phyloP scores from a whole-genome alignment of 2,888 invertebrate species.

The Ptilodon capucinus region DNA sequence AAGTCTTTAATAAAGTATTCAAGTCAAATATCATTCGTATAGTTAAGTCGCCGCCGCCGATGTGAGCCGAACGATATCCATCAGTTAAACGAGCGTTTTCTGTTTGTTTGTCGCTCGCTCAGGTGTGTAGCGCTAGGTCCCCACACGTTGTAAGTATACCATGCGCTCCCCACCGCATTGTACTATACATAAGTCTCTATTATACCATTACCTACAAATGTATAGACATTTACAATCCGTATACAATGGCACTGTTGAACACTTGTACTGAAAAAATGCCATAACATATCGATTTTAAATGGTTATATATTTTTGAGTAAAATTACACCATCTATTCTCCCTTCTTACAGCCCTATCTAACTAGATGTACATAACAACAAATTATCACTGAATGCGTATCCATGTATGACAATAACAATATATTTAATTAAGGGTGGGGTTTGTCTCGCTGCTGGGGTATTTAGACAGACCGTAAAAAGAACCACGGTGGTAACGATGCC shows the following conservation, averaged over 20 bases:
- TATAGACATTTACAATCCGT: too few species aligned
- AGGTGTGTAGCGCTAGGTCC: constrained; percentile 73
- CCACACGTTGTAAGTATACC: constrained; percentile 66
- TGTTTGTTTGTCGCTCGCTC: constrained; percentile 71
- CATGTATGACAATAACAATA: background rate
- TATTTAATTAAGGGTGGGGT: background rate
- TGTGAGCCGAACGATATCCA: constrained; percentile 25
- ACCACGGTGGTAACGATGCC: too few species aligned
- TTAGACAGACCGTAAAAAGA: too few species aligned
- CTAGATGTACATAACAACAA: background rate
- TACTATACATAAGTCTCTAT: background rate
- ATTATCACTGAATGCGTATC: background rate
- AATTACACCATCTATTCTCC: too few species aligned
- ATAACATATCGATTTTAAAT: too few species aligned
- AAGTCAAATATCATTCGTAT: too few species aligned
- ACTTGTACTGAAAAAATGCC: too few species aligned
- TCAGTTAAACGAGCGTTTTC: constrained; percentile 57
- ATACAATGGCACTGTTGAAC: too few species aligned
- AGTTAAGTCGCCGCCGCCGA: too few species aligned
- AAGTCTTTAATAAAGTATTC: background rate
- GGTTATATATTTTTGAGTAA: too few species aligned
- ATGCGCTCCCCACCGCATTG: constrained; percentile 26
- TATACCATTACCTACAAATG: too few species aligned
- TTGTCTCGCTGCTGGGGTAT: background rate
- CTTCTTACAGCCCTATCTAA: constrained; percentile 6